phyloP scores from a whole-genome alignment of 1,140 invertebrate species.

The Stenopsyche tienmushanensis region DNA sequence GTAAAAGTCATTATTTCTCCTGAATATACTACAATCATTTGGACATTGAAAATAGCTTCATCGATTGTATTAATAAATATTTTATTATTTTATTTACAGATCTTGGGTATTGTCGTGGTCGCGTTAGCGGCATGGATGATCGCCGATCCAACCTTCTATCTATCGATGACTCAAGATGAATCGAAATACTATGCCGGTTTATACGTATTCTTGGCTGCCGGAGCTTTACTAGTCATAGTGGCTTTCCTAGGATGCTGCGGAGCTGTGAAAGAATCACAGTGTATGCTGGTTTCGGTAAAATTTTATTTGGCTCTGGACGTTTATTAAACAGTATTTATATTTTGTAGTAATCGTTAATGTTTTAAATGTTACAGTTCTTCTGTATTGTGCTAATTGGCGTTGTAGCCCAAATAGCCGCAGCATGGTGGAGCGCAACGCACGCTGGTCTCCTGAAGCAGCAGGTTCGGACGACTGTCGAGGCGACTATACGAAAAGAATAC shows the following conservation, averaged over 20 bases:
- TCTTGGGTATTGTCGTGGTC: conserved; percentile 68
- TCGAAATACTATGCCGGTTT: conserved; percentile 70
- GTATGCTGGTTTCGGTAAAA: conserved; percentile 79
- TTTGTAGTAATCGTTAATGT: too few relatives aligned
- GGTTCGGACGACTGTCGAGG: conserved; percentile 62
- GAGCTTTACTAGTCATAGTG: conserved; percentile 77
- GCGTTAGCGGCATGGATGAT: conserved; percentile 75
- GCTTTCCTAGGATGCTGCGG: conserved; percentile 92
- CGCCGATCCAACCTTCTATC: conserved; percentile 70
- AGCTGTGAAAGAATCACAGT: conserved; percentile 81
- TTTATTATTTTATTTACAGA: conserved; percentile 52
- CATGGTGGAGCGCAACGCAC: conserved; percentile 71
- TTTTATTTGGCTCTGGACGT: too few relatives aligned
- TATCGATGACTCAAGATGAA: conserved; percentile 67
- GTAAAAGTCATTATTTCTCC: too few relatives aligned
- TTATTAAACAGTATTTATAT: too few relatives aligned
- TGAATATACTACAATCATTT: too few relatives aligned
- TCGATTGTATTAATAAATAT: not conserved
- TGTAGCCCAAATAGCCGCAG: conserved; percentile 75
- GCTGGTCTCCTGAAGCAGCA: conserved; percentile 64
- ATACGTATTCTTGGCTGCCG: conserved; percentile 76
- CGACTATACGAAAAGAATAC: conserved; percentile 70
- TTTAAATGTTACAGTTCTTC: conserved; percentile 72
- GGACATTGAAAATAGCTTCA: too few relatives aligned
- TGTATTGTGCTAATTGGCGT: conserved; percentile 73